Conservation (phyloP, 1,140 invertebrate species). For the Lasioglossum baleicum region DNA sequence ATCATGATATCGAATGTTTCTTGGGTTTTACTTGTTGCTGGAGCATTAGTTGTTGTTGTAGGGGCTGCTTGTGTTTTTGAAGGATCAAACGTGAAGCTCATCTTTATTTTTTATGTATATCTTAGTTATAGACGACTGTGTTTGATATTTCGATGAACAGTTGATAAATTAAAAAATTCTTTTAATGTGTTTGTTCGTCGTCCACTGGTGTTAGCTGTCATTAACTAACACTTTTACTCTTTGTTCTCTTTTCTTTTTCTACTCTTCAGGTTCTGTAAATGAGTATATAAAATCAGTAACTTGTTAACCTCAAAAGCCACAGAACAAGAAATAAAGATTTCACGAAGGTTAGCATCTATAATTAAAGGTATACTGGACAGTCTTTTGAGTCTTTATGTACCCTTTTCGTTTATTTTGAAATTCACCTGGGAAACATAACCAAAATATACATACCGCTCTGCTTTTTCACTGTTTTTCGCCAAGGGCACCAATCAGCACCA, state of each 20-base stretch:
- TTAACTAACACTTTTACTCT: no score
- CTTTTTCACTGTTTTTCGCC: no score
- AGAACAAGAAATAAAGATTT: neutral
- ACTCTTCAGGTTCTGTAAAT: neutral
- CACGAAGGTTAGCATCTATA: neutral
- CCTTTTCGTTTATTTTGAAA: neutral
- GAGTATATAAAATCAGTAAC: neutral
- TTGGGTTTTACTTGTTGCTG: conserved; percentile 65
- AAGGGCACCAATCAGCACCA: no score
- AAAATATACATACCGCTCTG: neutral
- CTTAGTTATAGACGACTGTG: neutral
- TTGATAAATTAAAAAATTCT: no score
- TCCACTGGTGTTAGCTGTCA: neutral
- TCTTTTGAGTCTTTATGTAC: no score
- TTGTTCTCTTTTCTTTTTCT: no score
- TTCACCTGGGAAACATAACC: neutral
- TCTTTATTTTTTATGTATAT: conserved; percentile 59
- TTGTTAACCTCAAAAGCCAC: neutral
- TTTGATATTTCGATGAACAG: neutral
- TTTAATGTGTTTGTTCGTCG: neutral
- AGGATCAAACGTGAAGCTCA: conserved; percentile 68
- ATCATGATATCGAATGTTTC: neutral
- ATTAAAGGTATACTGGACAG: neutral
- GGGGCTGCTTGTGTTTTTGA: conserved; percentile 69
- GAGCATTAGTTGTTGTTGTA: conserved; percentile 60